Percentiles rank a stretch among this genome's conserved stretches.
Evolutionary conservation across 1,140 invertebrate species (phyloP).

Genomic region (Conus ventricosus): DNA sequence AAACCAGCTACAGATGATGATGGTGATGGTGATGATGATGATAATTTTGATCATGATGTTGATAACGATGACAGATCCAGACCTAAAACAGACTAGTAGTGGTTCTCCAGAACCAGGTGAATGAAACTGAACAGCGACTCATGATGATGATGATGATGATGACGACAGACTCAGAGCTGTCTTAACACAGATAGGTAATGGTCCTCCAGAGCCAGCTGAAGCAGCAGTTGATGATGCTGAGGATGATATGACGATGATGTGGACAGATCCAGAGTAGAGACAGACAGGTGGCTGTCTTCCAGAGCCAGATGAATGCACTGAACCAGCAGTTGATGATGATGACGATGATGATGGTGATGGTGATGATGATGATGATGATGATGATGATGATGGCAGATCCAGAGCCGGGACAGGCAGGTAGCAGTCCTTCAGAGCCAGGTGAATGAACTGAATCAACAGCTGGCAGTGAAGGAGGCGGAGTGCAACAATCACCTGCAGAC

Average conservation of each 20-base stretch:
- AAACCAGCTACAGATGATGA: constrained; percentile 48
- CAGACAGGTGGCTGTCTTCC: too few relatives aligned
- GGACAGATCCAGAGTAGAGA: too few relatives aligned
- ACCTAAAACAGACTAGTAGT: constrained; percentile 64
- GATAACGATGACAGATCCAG: constrained; percentile 52
- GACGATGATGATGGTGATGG: neutral
- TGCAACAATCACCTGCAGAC: constrained; percentile 60
- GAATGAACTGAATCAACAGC: constrained; percentile 64
- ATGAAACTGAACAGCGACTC: constrained; percentile 63
- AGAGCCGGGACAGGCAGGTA: constrained; percentile 66
- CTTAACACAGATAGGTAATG: too few relatives aligned
- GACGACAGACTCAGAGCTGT: too few relatives aligned
- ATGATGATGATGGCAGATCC: constrained; percentile 49
- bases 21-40: neutral
- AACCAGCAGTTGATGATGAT: too few relatives aligned
- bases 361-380: neutral
- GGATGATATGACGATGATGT: too few relatives aligned
- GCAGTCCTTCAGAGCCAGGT: constrained; percentile 60
- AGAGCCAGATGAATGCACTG: too few relatives aligned
- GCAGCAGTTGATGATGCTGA: too few relatives aligned
- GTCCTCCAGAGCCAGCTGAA: too few relatives aligned
- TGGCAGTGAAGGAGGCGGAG: constrained; percentile 65
- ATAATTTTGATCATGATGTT: neutral
- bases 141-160: too few relatives aligned
- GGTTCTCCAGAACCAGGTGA: constrained; percentile 62